These are phyloP conservation scores for Oryctolagus cuniculus DNA, from an alignment of 2,113 vertebrate genomes.

Conservation along the genomic window DNA sequence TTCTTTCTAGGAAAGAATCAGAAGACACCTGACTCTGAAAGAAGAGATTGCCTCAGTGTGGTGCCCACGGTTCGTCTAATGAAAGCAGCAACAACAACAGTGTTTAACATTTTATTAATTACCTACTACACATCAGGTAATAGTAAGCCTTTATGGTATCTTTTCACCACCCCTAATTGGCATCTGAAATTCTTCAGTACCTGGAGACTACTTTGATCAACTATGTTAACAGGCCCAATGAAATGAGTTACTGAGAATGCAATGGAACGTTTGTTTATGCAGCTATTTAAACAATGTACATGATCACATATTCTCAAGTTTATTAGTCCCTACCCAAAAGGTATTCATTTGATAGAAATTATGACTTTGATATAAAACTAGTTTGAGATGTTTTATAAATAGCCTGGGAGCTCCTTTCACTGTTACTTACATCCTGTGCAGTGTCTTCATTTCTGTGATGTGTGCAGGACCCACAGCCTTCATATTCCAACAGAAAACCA, in stretches of 20 bases:
- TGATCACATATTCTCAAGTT: constrained; percentile 27
- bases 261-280: neutral
- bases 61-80: neutral
- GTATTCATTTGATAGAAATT: constrained; percentile 47
- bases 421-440: too few relatives aligned
- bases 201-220: neutral
- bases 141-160: neutral
- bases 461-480: neutral
- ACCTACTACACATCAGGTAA: neutral
- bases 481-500: constrained; percentile 60
- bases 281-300: neutral
- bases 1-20: neutral
- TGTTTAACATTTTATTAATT: neutral
- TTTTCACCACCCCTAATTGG: neutral
- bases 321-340: constrained; percentile 19
- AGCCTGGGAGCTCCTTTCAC: constrained; percentile 45
- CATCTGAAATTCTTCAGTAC: neutral
- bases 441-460: constrained; percentile 47
- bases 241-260: constrained; percentile 1
- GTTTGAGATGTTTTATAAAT: constrained; percentile 41
- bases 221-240: neutral
- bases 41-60: neutral
- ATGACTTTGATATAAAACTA: constrained; percentile 38
- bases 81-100: neutral
- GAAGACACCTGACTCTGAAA: neutral